Evolutionary conservation across 35 echinoderm and acorn worm genomes (phyloP), one percentile per base, ranked within the genome.

Genomic region (Heliocidaris erythrogramma): DNA sequence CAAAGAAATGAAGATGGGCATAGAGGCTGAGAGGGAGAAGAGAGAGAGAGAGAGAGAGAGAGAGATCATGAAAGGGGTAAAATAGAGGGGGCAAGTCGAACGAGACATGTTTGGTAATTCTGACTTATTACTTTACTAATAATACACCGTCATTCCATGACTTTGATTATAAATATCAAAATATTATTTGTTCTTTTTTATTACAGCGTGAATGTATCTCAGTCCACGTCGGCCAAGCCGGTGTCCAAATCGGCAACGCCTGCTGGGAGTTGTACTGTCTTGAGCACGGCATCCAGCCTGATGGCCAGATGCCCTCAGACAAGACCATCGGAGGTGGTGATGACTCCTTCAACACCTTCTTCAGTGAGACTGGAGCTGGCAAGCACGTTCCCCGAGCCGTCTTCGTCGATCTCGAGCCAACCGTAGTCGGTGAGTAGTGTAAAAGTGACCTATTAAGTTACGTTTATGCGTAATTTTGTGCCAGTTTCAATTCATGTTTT

Each of bases 381-480:
- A 96, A 96, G 85, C 93, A 96, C 61, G 95, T 96, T 5, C 96
- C 96, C 4, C 31, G 96, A 21, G 95, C 95, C 0, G 78, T 96
- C 47, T 96, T 97, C 48, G 95, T 97, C 48, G 97, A 97, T 93
- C 91, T 97, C 24, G 97, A 97, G 60, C 97, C 97, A 1, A 95
- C 97, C 7, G 97, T 97, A 29, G 85, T 97, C 30, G 97, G 97
- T 97, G 93, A 94, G 92, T 35, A 47, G 93, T 92, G 92, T 35
- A 47, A 11, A 31, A 42, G 18, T 47, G 10, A 7, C 18, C 18
- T 10, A 60, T 60, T 2, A 6, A 60, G 12, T 18, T 60, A 14
- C 59, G 12, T 18, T 14, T 14, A 18, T 14, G 18, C 12, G 18
- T 60, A 18, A 2, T 12, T 12, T 9, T 12, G 59, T 10, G 59